Evolutionary conservation across 2,113 vertebrate species (phyloP).

Genomic region (Sturnira hondurensis): DNA sequence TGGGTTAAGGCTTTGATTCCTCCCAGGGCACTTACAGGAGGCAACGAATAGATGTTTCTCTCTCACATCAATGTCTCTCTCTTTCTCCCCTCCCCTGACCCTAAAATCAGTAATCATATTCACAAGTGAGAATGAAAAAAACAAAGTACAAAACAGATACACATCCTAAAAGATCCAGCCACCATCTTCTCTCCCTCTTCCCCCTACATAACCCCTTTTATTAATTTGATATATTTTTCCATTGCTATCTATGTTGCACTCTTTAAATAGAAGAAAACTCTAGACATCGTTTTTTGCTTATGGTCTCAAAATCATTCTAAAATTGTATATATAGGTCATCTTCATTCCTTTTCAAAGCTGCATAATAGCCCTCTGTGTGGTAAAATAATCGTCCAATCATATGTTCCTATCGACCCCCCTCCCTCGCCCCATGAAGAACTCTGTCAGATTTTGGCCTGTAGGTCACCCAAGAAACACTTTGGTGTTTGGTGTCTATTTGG

Average conservation of each 20-base stretch:
- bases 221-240: neutral
- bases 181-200: neutral
- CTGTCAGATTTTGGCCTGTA: neutral
- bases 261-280: constrained; percentile 2
- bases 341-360: neutral
- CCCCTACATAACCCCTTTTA: neutral
- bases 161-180: neutral
- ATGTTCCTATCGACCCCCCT: no score
- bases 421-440: neutral
- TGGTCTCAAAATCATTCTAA: neutral
- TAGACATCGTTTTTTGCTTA: neutral
- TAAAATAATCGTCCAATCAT: neutral
- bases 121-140: no score
- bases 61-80: no score
- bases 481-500: no score
- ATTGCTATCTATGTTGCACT: neutral
- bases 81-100: no score
- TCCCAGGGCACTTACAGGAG: no score
- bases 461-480: neutral
- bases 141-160: neutral
- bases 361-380: neutral
- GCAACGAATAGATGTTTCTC: no score
- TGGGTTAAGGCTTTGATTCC: no score
- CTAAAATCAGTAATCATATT: no score
- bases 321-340: neutral